A percentile compares a stretch with the other conserved stretches of the same genome.
phyloP scores from a whole-genome alignment of 2,113 vertebrate genomes.

The Tretioscincus oriximinensis region DNA sequence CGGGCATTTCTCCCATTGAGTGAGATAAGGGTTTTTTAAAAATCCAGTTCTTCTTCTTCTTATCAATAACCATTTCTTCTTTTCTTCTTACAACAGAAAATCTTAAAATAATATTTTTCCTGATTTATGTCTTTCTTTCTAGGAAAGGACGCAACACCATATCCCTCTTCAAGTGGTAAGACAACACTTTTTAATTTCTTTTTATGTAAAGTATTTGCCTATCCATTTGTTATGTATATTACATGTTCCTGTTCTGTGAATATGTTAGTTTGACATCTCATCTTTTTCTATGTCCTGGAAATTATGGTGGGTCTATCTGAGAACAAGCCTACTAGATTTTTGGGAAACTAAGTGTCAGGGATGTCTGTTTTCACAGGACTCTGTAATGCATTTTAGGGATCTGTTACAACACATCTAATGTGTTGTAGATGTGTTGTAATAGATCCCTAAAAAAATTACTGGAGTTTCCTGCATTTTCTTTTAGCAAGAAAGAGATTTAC shows the following conservation, averaged over 20 bases:
- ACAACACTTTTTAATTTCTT: slow-evolving; percentile 3
- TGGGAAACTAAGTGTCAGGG: background rate
- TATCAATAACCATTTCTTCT: background rate
- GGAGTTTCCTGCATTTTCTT: too few species aligned
- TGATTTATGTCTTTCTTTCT: slow-evolving; percentile 38
- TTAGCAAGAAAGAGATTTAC: too few species aligned
- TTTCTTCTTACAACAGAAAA: background rate
- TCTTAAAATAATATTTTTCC: background rate
- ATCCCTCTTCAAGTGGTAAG: slow-evolving; percentile 34
- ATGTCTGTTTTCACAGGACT: too few species aligned
- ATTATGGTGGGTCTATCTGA: background rate
- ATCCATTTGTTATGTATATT: background rate
- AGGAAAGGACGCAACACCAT: accelerated
- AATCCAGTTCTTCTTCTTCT: too few species aligned
- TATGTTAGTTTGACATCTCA: background rate
- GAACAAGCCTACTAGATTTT: background rate
- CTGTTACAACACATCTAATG: too few species aligned
- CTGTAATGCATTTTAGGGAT: too few species aligned
- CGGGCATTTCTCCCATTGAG: too few species aligned
- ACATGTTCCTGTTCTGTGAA: background rate
- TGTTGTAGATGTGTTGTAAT: too few species aligned
- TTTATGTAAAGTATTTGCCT: background rate
- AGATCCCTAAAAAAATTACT: too few species aligned
- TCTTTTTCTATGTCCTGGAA: background rate
- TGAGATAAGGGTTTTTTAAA: too few species aligned